Base-by-base conservation (phyloP, 2,797 vertebrate genomes). In the Pseudomugil gertrudae region DNA sequence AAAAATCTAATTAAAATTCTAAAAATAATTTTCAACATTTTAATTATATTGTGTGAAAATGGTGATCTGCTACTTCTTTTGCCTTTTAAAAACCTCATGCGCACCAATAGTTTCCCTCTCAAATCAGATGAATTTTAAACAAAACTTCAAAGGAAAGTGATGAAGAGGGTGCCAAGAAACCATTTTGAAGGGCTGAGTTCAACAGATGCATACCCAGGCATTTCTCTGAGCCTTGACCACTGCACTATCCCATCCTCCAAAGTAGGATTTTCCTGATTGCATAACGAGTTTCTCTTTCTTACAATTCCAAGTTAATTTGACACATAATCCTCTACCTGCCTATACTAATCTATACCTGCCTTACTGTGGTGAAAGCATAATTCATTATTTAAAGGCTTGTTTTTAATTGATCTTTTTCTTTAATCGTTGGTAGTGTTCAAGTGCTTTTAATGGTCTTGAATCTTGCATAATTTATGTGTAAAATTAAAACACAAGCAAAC, bases 111-210 rank as follows among this genome's bases (percentile, higher is more conserved):
- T 57, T 68, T 79, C 63, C 76, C 70, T 63, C 61, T 71, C 58
- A 67, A 83, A 83, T 87, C 69, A 79, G 57, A 50, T 69, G 66
- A 79, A 83, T 80, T 77, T 84, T 80, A 62, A 73, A 80, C 57
- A 79, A 60, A 82, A 84, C 83, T 81, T 85, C 79, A 87, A 84
- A 87, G 69, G 27, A 70, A 57, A 72, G 21, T 0, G 52, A 69
- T 68, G 50, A 24, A 69, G 38, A 66, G 56, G 58, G 30, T 74
- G 52, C 72, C 62, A 79, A 81, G 52, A 79, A 86, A 77, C 59
- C 45, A 13, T 79, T 81, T 81, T 72, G 79, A 76, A 79, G 33
- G 74, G 66, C 73, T 74, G 66, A 84, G 72, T 80, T 87, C 81
- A 85, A 81, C 71, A 85, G 74, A 74, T 81, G 21, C 53, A 29